These are phyloP conservation scores for Corythaeola cristata DNA, from an alignment of 2,113 vertebrate species.

Conservation along the genomic window DNA sequence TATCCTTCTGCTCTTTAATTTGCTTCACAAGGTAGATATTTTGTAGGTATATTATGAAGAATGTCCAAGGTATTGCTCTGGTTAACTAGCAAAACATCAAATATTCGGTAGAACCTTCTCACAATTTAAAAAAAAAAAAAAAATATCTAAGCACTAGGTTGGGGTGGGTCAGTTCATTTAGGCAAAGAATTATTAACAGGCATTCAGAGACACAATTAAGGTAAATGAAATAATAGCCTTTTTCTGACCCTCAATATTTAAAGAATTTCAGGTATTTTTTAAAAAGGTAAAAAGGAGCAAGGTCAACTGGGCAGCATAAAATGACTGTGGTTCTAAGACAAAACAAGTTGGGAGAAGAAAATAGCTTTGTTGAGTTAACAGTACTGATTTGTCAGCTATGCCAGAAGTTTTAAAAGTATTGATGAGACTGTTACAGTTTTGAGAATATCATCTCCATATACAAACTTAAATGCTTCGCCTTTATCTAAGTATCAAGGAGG, in stretches of 20 bases:
- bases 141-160: background rate
- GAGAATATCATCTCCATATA: background rate
- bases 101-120: background rate
- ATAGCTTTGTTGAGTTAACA: slow-evolving; percentile 5
- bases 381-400: background rate
- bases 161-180: background rate
- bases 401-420: background rate
- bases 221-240: background rate
- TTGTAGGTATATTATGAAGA: background rate
- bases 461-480: slow-evolving; percentile 13
- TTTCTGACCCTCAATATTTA: background rate
- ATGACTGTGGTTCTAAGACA: background rate
- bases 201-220: background rate
- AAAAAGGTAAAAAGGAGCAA: background rate
- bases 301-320: background rate
- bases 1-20: slow-evolving; percentile 38
- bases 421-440: background rate
- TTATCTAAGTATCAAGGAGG: slow-evolving; percentile 43
- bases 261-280: slow-evolving; percentile 1
- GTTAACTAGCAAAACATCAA: slow-evolving; percentile 1
- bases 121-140: background rate
- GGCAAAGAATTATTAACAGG: background rate
- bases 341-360: background rate
- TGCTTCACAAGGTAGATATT: slow-evolving; percentile 15
- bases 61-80: background rate